Percentiles rank a stretch among this genome's conserved stretches.
These are phyloP conservation scores for Ostrea denselamellosa DNA, from an alignment of 1,140 invertebrate species.

Conservation along the genomic window DNA sequence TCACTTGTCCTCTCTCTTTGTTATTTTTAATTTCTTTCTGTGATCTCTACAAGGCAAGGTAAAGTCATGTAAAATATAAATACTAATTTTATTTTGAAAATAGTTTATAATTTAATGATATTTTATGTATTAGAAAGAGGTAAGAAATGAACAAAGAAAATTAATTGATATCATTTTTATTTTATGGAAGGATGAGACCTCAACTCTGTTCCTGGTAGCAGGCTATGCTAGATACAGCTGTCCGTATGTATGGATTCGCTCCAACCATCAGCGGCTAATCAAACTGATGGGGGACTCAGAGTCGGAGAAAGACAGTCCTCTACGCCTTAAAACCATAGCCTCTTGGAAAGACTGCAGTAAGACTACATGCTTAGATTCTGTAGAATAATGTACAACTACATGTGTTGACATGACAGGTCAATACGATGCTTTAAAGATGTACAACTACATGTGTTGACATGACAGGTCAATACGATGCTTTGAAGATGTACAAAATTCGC, in stretches of 20 bases:
- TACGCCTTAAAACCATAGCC: constrained; percentile 69
- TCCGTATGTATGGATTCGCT: constrained; percentile 75
- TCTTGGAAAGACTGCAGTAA: constrained; percentile 71
- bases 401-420: too few relatives aligned
- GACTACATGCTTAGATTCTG: not conserved
- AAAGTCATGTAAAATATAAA: too few relatives aligned
- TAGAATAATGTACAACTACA: not conserved
- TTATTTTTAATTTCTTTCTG: too few relatives aligned
- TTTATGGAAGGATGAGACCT: constrained; percentile 64
- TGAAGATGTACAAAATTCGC: too few relatives aligned
- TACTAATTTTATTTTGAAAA: too few relatives aligned
- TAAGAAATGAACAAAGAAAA: too few relatives aligned
- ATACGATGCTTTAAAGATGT: not conserved
- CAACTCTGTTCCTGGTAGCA: constrained; percentile 71
- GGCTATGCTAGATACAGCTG: constrained; percentile 73
- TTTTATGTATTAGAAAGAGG: too few relatives aligned
- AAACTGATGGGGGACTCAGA: constrained; percentile 63
- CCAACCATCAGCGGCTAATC: constrained; percentile 71
- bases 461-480: too few relatives aligned
- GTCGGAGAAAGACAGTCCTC: constrained; percentile 70
- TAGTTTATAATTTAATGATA: too few relatives aligned
- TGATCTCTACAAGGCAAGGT: too few relatives aligned
- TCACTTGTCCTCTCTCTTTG: too few relatives aligned
- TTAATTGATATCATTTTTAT: not conserved
- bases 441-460: too few relatives aligned